phyloP scores from a whole-genome alignment of 2,888 invertebrate genomes.

The Arctia plantaginis region DNA sequence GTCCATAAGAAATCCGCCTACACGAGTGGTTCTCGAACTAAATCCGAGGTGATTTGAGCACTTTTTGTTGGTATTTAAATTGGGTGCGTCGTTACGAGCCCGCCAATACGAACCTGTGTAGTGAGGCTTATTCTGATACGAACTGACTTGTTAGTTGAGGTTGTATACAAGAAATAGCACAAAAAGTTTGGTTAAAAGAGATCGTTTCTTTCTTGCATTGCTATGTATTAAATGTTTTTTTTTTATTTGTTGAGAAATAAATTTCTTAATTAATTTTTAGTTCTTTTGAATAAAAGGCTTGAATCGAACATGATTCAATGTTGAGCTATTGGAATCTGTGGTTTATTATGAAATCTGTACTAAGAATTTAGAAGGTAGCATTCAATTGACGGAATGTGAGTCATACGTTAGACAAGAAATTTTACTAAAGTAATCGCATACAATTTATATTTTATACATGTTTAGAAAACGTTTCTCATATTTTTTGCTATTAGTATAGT shows the following conservation, averaged over 20 bases:
- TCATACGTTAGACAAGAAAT: neutral
- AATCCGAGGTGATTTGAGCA: conserved; percentile 81
- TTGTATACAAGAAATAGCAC: conserved; percentile 2
- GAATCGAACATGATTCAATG: conserved; percentile 7
- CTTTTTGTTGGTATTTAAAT: conserved; percentile 83
- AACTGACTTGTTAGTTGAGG: conserved; percentile 6
- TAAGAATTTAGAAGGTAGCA: neutral
- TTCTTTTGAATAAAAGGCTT: neutral
- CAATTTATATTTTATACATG: neutral
- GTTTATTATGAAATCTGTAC: neutral
- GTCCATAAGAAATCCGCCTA: conserved; percentile 77
- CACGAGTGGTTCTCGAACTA: conserved; percentile 78
- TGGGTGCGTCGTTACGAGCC: conserved; percentile 74
- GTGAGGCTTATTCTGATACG: conserved; percentile 28
- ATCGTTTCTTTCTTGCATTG: neutral
- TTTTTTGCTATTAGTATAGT: neutral
- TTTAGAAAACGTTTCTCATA: neutral
- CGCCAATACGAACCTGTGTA: conserved; percentile 37
- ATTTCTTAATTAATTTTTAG: neutral
- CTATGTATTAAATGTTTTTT: neutral
- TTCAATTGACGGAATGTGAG: neutral
- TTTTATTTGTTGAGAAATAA: neutral
- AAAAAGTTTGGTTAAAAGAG: neutral
- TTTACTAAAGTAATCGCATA: neutral
- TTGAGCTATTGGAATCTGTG: neutral